Evolutionary conservation across 92 coral and sea anemone genomes (phyloP).

Genomic region (Montipora capitata): DNA sequence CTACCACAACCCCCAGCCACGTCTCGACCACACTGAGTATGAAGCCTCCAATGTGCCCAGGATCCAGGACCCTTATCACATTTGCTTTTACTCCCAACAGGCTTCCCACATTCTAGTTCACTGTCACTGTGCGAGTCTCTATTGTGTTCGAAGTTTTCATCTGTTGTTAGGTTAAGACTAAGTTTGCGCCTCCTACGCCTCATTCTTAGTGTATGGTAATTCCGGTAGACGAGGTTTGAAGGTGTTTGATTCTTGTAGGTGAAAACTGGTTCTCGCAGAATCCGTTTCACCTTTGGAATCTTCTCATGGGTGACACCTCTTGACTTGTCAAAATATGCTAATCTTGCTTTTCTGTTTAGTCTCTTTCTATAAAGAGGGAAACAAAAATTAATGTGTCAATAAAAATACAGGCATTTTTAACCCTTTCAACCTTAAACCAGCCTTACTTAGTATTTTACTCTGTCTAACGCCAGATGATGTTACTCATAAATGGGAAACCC

Average conservation of each 20-base stretch:
- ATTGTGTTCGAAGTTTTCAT: conserved; percentile 9
- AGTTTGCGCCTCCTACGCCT: conserved; percentile 33
- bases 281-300: conserved; percentile 49
- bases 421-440: too few relatives aligned
- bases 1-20: conserved; percentile 86
- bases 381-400: too few relatives aligned
- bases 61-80: conserved; percentile 10
- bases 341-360: conserved; percentile 49
- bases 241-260: conserved; percentile 76
- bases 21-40: conserved; percentile 1
- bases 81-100: not conserved
- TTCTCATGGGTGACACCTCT: conserved; percentile 35
- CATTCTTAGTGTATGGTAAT: conserved; percentile 11
- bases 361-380: conserved; percentile 61
- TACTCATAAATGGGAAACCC: too few relatives aligned
- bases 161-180: conserved; percentile 12
- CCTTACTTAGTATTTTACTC: too few relatives aligned
- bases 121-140: conserved; percentile 51
- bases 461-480: too few relatives aligned
- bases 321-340: conserved; percentile 50
- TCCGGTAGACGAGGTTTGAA: not conserved
- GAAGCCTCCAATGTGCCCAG: conserved; percentile 5
- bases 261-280: conserved; percentile 88
- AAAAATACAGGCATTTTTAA: too few relatives aligned
- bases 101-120: conserved; percentile 48